These are phyloP conservation scores for Eurosta solidaginis DNA, from an alignment of 1,140 invertebrate species.

Conservation along the genomic window DNA sequence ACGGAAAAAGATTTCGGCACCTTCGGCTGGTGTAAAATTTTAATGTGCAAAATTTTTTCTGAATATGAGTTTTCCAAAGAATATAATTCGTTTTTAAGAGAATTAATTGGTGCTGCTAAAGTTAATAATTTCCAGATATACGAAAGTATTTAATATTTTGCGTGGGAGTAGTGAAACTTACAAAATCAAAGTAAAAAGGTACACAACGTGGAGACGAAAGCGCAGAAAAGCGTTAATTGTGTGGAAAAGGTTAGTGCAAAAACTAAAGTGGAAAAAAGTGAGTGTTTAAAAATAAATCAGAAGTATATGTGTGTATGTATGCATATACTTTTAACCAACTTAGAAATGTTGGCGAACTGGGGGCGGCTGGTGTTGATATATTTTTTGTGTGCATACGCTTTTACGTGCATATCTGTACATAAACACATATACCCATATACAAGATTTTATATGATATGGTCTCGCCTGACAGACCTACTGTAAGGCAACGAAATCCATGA, in stretches of 20 bases:
- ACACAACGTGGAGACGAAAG: too few species aligned
- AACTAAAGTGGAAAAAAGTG: slow-evolving; percentile 2
- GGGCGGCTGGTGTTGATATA: neutral
- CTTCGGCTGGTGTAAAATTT: neutral
- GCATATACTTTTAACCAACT: neutral
- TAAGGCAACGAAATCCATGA: neutral
- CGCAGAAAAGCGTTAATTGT: neutral
- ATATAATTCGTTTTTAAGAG: too few species aligned
- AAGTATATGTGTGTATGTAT: neutral
- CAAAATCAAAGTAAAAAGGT: too few species aligned
- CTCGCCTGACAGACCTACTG: neutral
- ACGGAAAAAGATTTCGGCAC: neutral
- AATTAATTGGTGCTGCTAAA: too few species aligned
- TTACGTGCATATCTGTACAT: too few species aligned
- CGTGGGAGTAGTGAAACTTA: too few species aligned
- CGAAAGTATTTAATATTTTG: too few species aligned
- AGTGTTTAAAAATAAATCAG: slow-evolving; percentile 4
- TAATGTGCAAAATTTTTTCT: too few species aligned
- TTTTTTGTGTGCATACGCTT: too few species aligned
- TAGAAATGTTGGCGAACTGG: neutral
- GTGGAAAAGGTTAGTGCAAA: slow-evolving; percentile 2
- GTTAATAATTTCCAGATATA: too few species aligned
- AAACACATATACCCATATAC: neutral
- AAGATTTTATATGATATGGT: neutral
- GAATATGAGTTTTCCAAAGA: too few species aligned